phyloP scores from a whole-genome alignment of 2,797 vertebrate species.

The Dendrocincla tyrannina region DNA sequence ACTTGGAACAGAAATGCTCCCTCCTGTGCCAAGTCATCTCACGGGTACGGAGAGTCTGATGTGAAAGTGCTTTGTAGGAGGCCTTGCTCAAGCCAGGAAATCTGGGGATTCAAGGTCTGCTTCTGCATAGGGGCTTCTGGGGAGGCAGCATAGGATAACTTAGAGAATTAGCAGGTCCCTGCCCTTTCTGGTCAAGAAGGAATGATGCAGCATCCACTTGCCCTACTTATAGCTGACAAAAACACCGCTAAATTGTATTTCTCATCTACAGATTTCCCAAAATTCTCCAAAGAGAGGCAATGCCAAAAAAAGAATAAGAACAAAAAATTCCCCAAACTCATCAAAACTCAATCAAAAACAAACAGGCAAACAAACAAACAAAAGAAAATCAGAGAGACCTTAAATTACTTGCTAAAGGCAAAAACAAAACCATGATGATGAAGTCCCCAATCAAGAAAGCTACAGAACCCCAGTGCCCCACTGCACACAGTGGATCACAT shows the following conservation, averaged over 20 bases:
- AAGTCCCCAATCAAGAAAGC: neutral
- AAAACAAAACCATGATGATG: neutral
- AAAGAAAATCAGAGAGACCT: neutral
- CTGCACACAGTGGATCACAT: neutral
- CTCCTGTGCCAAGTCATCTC: neutral
- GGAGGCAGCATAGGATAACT: neutral
- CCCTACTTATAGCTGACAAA: neutral
- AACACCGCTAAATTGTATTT: neutral
- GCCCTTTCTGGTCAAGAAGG: neutral
- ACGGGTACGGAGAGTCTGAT: neutral
- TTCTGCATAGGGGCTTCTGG: neutral
- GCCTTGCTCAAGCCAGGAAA: neutral
- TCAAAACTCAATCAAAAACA: neutral
- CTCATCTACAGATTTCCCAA: neutral
- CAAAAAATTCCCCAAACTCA: neutral
- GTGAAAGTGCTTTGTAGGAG: neutral
- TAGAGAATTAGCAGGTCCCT: neutral
- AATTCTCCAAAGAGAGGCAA: neutral
- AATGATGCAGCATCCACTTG: neutral
- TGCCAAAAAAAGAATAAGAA: neutral
- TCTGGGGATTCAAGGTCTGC: neutral
- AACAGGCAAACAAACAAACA: neutral
- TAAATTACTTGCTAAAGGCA: neutral
- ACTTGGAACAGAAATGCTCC: constrained; percentile 11
- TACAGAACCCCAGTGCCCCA: neutral